phyloP scores from a whole-genome alignment of 2,113 vertebrate species.

The Loxodonta africana region DNA sequence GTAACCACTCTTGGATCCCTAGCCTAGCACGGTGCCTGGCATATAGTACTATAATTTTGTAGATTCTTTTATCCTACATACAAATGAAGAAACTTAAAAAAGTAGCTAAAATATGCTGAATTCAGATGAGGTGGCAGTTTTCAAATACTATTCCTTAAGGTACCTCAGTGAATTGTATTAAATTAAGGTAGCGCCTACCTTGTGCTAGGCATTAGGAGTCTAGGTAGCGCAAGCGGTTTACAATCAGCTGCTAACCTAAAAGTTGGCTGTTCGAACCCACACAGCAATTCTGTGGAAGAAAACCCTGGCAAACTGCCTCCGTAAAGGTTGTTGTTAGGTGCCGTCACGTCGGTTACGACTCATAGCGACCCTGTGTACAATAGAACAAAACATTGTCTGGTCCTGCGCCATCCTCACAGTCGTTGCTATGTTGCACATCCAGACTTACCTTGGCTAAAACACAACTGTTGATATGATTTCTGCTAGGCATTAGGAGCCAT shows the following conservation, averaged over 20 bases:
- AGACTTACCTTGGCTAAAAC: background rate
- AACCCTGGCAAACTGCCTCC: background rate
- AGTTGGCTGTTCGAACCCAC: background rate
- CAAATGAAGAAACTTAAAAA: background rate
- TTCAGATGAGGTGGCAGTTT: conserved; percentile 1
- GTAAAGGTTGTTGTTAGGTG: background rate
- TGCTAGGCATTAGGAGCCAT: background rate
- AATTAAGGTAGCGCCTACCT: background rate
- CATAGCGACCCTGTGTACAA: no score
- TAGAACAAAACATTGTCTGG: no score
- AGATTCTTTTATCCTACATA: background rate
- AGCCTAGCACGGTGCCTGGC: background rate
- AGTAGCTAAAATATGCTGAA: background rate
- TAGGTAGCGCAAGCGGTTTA: no score
- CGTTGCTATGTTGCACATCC: background rate
- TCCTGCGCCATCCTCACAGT: no score
- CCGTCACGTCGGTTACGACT: no score
- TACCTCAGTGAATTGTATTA: background rate
- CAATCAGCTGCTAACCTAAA: background rate
- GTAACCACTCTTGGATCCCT: background rate
- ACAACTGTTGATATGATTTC: no score
- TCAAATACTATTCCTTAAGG: conserved; percentile 18
- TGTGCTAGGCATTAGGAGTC: background rate
- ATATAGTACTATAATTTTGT: background rate
- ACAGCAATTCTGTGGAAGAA: background rate